phyloP scores from a whole-genome alignment of 2,797 vertebrate genomes.

The Falco peregrinus region DNA sequence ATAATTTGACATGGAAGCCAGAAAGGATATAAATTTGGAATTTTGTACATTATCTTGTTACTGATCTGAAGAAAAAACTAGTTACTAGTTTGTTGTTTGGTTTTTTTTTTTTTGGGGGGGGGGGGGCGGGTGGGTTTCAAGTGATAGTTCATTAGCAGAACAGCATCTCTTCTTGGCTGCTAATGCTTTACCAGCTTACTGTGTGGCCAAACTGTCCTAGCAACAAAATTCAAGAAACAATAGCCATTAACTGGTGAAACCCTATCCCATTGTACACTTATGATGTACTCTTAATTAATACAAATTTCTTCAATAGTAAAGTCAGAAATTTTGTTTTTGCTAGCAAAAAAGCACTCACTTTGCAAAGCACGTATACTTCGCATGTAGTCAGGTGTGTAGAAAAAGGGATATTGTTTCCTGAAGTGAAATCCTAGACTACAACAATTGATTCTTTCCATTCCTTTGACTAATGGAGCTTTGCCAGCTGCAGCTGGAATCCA shows the following conservation, averaged over 20 bases:
- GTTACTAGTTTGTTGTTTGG: background rate
- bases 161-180: background rate
- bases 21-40: background rate
- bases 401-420: background rate
- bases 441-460: background rate
- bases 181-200: background rate
- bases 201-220: background rate
- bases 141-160: slow-evolving; percentile 30
- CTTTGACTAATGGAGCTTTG: slow-evolving; percentile 53
- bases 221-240: slow-evolving; percentile 18
- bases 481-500: slow-evolving; percentile 51
- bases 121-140: background rate
- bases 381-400: background rate
- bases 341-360: background rate
- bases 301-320: background rate
- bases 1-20: background rate
- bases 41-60: background rate
- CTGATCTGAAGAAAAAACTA: background rate
- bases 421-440: slow-evolving; percentile 6
- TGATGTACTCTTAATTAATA: slow-evolving; percentile 32
- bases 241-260: slow-evolving; percentile 3
- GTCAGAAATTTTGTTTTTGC: background rate
- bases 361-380: background rate
- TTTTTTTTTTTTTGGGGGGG: background rate
- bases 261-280: slow-evolving; percentile 29